Percentiles rank a stretch among this genome's conserved stretches.
phyloP scores from a whole-genome alignment of 1,140 invertebrate species.

The Bicyclus anynana region DNA sequence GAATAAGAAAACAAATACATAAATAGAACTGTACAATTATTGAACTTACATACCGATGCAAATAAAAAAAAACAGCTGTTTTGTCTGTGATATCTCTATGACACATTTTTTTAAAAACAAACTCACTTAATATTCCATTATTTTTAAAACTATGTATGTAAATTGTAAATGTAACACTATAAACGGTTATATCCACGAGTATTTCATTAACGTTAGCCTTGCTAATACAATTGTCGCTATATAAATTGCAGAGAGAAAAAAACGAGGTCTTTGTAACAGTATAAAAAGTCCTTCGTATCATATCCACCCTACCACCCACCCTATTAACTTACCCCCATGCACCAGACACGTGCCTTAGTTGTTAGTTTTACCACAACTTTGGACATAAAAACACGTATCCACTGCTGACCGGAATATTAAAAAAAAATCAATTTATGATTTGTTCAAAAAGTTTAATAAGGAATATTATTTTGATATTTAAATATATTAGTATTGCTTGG shows the following conservation, averaged over 20 bases:
- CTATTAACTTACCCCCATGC: constrained; percentile 9
- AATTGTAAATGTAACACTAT: too few species aligned
- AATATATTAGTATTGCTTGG: too few species aligned
- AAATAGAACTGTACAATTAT: too few species aligned
- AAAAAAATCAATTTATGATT: constrained; percentile 3
- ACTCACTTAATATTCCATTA: too few species aligned
- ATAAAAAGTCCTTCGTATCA: neutral
- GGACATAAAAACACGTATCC: constrained; percentile 24
- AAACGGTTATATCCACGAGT: neutral
- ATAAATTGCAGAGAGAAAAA: neutral
- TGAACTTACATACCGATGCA: too few species aligned
- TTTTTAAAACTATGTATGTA: too few species aligned
- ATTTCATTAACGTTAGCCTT: neutral
- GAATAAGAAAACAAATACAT: too few species aligned
- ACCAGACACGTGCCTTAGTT: constrained; percentile 27
- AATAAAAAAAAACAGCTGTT: too few species aligned
- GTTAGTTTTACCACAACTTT: constrained; percentile 27
- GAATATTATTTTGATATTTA: too few species aligned
- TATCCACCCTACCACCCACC: constrained; percentile 9
- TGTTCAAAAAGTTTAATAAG: too few species aligned
- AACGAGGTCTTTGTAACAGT: neutral
- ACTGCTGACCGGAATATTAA: neutral
- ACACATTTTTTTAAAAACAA: too few species aligned
- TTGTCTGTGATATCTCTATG: too few species aligned
- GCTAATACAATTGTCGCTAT: neutral